Percentiles rank a stretch among this genome's conserved stretches.
These are phyloP conservation scores for Nibea albiflora DNA, from an alignment of 2,113 vertebrate species.

Conservation along the genomic window DNA sequence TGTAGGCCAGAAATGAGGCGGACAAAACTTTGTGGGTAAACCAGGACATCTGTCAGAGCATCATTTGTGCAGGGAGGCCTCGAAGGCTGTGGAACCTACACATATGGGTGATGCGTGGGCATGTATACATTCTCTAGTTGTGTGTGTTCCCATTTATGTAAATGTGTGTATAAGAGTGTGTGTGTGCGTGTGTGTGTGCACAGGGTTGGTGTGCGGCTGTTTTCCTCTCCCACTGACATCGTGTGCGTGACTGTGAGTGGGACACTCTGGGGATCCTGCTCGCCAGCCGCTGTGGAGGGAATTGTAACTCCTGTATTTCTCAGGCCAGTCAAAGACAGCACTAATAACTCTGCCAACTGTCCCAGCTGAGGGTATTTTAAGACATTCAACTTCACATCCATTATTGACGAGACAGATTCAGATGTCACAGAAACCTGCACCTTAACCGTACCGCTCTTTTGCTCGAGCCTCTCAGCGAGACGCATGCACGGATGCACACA, in stretches of 20 bases:
- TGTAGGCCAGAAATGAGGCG: not conserved
- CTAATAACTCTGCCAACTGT: constrained; percentile 52
- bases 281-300: constrained; percentile 41
- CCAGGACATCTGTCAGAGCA: constrained; percentile 7
- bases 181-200: not conserved
- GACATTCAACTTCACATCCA: constrained; percentile 51
- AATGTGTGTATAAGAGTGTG: constrained; percentile 11
- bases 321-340: constrained; percentile 43
- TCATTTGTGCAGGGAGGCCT: not conserved
- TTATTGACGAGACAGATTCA: constrained; percentile 36
- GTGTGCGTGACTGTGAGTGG: constrained; percentile 8
- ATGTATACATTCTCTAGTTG: not conserved
- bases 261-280: constrained; percentile 36
- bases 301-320: constrained; percentile 64
- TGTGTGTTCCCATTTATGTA: not conserved
- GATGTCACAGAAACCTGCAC: constrained; percentile 11
- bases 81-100: not conserved
- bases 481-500: not conserved
- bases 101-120: constrained; percentile 7
- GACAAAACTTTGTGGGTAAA: not conserved
- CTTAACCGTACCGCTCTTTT: not conserved
- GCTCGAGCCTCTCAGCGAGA: not conserved
- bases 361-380: constrained; percentile 56
- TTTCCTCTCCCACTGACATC: constrained; percentile 7
- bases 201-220: not conserved